phyloP scores from a whole-genome alignment of 37 sponge, comb jelly and placozoan species.

The Halisarca cf. caerulea region DNA sequence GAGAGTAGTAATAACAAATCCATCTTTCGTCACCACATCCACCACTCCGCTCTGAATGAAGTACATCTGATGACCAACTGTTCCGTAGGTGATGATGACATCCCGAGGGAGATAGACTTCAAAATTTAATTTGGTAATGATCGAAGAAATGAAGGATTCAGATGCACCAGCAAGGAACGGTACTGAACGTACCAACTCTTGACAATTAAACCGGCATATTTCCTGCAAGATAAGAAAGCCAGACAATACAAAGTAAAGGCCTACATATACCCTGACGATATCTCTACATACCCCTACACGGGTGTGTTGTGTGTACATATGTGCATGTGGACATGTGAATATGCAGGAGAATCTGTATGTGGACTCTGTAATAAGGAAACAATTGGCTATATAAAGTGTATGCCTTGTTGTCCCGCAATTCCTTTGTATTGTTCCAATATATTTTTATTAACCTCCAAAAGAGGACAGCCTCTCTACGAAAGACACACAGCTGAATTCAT shows the following conservation, averaged over 20 bases:
- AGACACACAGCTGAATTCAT: no score
- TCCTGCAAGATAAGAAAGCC: slow-evolving; percentile 23
- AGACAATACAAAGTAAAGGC: neutral
- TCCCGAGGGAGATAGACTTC: slow-evolving; percentile 67
- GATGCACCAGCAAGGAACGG: slow-evolving; percentile 50
- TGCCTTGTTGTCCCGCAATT: no score
- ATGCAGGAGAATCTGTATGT: no score
- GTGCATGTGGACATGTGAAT: no score
- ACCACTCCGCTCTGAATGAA: neutral
- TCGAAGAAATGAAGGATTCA: slow-evolving; percentile 39
- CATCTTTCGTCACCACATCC: slow-evolving; percentile 41
- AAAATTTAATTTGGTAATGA: slow-evolving; percentile 43
- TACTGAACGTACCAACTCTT: slow-evolving; percentile 48
- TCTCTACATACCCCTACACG: neutral
- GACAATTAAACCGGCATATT: slow-evolving; percentile 42
- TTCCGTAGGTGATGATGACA: slow-evolving; percentile 33
- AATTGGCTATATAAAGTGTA: no score
- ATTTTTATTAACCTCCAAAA: no score
- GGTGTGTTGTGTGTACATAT: no score
- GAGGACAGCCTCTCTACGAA: no score
- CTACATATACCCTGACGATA: neutral
- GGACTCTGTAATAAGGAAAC: no score
- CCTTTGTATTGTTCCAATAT: no score
- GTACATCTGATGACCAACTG: slow-evolving; percentile 33
- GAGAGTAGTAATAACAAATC: slow-evolving; percentile 24